Base-by-base conservation (phyloP, 2,113 vertebrate species). In the Heloderma charlesbogerti region DNA sequence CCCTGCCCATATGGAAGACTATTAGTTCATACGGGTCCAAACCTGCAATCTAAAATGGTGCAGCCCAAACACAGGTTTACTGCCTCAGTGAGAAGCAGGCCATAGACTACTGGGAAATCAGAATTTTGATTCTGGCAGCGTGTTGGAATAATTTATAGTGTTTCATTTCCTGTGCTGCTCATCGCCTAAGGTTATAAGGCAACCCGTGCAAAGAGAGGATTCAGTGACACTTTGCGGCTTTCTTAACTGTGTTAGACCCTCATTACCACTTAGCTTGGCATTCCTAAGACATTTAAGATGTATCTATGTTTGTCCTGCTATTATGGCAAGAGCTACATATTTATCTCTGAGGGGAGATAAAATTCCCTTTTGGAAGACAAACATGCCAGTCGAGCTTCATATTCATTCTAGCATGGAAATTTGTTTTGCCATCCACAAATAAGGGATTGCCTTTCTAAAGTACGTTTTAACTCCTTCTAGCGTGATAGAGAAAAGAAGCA, bases 331-430 rank as follows among this genome's bases (percentile, higher is more conserved):
- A 91, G 80, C 92, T 89, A 92, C 75, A n/a, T 78, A 43, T 88
- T 94, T 91, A 31, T 72, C 90, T 89, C n/a, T 74, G 43, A 80
- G 77, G 92, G 89, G 79, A 91, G 27, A 94, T 91, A 77, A 83
- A 84, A 92, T 92, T 91, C 83, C 90, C 88, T 75, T 93, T 79
- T 86, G 16, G 6, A 60, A 57, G 34, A 54, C 57, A 34, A 81
- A 57, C 8, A 40, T 45, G 77, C 43, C 77, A 29, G 45, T 45
- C 1, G 2, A 18, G 7, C 29, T 16, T 34, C 79, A 20, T 79
- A 48, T 10, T 45, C 48, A 81, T 82, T 82, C 34, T 82, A 37
- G 75, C 37, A 77, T 45, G 75, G 75, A 40, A 43, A 60, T 48
- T 57, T 34, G 48, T 54, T 81, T 82, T n/a, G 31, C 31, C 6